Evolutionary conservation across 2,888 invertebrate species (phyloP).

Genomic region (Aphidius colemani): DNA sequence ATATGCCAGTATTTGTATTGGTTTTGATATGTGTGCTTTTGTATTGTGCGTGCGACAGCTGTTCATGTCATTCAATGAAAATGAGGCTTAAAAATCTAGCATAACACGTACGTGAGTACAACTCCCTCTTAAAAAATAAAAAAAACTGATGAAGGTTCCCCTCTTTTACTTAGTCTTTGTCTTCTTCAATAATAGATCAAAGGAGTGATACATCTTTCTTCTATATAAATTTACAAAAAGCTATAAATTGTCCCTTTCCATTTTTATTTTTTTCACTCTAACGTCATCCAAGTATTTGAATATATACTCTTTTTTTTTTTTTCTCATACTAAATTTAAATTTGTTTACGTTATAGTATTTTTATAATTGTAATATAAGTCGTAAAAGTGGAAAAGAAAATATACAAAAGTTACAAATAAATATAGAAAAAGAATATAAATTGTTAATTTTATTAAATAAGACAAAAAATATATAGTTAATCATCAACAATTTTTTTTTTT

Average conservation of each 20-base stretch:
- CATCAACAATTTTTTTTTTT: not conserved
- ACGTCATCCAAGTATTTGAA: not conserved
- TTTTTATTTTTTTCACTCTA: not conserved
- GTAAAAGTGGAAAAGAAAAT: not conserved
- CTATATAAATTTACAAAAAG: not conserved
- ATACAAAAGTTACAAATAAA: not conserved
- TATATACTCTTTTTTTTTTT: not conserved
- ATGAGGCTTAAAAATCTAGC: conserved; percentile 25
- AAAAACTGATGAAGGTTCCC: not conserved
- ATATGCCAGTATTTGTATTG: conserved; percentile 4
- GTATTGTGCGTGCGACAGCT: conserved; percentile 47
- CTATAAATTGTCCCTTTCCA: conserved; percentile 2
- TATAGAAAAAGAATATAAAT: not conserved
- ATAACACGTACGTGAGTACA: conserved; percentile 27
- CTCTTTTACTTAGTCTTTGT: not conserved
- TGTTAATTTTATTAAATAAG: too few species aligned
- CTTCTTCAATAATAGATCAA: conserved; percentile 21
- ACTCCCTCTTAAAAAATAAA: not conserved
- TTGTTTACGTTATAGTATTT: too few species aligned
- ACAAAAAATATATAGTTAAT: too few species aligned
- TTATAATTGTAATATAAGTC: too few species aligned
- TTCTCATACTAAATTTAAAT: too few species aligned
- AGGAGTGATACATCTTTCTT: conserved; percentile 18
- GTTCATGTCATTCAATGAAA: conserved; percentile 45
- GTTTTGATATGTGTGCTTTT: conserved; percentile 5